Evolutionary conservation across 2,113 vertebrate species (phyloP).

Genomic region (Sisor rabdophorus): DNA sequence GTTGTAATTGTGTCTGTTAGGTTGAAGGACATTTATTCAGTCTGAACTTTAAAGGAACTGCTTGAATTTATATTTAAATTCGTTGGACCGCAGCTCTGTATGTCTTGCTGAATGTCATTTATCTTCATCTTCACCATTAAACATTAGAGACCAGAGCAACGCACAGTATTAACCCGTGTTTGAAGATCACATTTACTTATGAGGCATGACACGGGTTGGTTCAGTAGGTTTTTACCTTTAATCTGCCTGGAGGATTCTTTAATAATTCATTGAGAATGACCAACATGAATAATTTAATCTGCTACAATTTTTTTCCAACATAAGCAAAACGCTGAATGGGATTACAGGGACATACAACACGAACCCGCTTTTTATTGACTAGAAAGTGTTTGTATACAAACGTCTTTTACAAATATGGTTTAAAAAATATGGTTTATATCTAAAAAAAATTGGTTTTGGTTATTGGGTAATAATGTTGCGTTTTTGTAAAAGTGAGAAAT

Average conservation of each 20-base stretch:
- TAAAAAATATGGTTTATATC: too few species aligned
- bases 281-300: constrained; percentile 72
- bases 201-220: constrained; percentile 63
- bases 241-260: constrained; percentile 71
- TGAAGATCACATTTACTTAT: constrained; percentile 63
- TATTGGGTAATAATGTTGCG: too few species aligned
- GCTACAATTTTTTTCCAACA: constrained; percentile 67
- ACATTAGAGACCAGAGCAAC: constrained; percentile 27
- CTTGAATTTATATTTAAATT: not conserved
- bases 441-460: too few species aligned
- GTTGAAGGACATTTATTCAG: not conserved
- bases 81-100: not conserved
- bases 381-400: constrained; percentile 52
- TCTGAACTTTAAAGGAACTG: not conserved
- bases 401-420: too few species aligned
- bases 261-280: constrained; percentile 80
- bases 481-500: too few species aligned
- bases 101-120: too few species aligned
- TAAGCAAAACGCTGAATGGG: constrained; percentile 68
- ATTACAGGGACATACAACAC: constrained; percentile 70
- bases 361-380: constrained; percentile 69
- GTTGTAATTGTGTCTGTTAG: not conserved
- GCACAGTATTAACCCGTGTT: constrained; percentile 54
- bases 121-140: constrained; percentile 20
- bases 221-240: constrained; percentile 74